These are phyloP conservation scores for Micoletzkya japonica DNA, from an alignment of 2,888 invertebrate species.

Conservation along the genomic window DNA sequence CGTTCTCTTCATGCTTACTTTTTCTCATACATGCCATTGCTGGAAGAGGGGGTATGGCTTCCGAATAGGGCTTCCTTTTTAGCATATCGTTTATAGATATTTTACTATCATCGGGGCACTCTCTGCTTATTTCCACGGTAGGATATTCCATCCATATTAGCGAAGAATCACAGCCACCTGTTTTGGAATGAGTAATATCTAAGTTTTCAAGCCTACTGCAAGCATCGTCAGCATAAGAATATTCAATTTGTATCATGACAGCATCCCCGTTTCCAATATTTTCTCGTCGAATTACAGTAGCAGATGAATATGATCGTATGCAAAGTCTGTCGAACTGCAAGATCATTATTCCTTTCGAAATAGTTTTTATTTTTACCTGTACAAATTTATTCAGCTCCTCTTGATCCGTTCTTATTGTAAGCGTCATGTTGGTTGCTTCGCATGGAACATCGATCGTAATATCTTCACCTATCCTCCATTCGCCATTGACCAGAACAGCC, in stretches of 20 bases:
- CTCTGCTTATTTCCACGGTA: neutral
- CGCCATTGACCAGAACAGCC: neutral
- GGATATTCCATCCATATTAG: conserved; percentile 8
- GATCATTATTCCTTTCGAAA: too few species aligned
- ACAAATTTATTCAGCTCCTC: neutral
- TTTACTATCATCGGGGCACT: neutral
- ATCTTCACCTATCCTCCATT: neutral
- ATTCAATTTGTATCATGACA: neutral
- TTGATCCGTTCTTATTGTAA: neutral
- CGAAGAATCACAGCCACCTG: neutral
- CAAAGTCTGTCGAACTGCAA: neutral
- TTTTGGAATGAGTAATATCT: neutral
- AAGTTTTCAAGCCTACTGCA: neutral
- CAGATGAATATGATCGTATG: neutral
- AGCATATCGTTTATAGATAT: neutral
- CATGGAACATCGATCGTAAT: neutral
- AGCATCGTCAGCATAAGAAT: neutral
- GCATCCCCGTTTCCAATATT: neutral
- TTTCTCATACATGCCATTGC: neutral
- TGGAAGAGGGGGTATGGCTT: too few species aligned
- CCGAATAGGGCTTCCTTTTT: too few species aligned
- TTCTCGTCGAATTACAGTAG: neutral
- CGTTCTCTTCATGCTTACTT: neutral
- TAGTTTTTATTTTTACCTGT: too few species aligned
- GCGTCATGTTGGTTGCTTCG: neutral